Evolutionary conservation across 1,140 invertebrate species (phyloP).

Genomic region (Scaptomyza hsui): DNA sequence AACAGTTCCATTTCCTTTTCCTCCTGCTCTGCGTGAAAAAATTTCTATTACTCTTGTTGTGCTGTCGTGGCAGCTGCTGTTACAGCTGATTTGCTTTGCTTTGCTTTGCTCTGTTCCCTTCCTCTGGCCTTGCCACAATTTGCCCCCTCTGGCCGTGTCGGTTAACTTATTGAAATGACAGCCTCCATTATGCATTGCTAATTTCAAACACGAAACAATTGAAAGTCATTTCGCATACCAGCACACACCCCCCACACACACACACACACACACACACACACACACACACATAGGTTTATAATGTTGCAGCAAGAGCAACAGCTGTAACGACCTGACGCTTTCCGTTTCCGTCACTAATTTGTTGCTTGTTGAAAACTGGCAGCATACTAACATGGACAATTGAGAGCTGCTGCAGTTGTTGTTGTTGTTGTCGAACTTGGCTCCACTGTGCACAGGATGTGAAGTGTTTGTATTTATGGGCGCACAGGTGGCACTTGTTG

Average conservation of each 20-base stretch:
- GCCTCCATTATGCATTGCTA: slow-evolving; percentile 43
- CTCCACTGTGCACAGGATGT: slow-evolving; percentile 18
- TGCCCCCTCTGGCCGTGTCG: slow-evolving; percentile 8
- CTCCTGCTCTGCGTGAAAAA: slow-evolving; percentile 1
- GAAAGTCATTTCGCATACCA: slow-evolving; percentile 24
- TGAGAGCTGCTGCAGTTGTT: slow-evolving; percentile 11
- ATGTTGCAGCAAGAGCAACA: slow-evolving; percentile 27
- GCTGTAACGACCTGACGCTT: slow-evolving; percentile 60
- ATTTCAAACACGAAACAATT: slow-evolving; percentile 43
- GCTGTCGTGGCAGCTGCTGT: slow-evolving; percentile 1
- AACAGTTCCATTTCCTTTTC: slow-evolving; percentile 37
- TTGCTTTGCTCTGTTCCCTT: slow-evolving; percentile 1
- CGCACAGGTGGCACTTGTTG: slow-evolving; percentile 46
- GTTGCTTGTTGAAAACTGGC: slow-evolving; percentile 52
- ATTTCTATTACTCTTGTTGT: slow-evolving; percentile 12
- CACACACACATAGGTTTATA: slow-evolving; percentile 7
- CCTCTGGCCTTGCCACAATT: too few relatives aligned
- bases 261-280: slow-evolving; percentile 15
- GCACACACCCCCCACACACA: neutral
- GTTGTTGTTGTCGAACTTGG: neutral
- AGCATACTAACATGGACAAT: slow-evolving; percentile 27
- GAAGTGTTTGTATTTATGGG: slow-evolving; percentile 38
- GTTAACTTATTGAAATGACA: slow-evolving; percentile 29
- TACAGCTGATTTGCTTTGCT: slow-evolving; percentile 12
- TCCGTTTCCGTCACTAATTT: slow-evolving; percentile 74